Evolutionary conservation across 1,140 invertebrate species (phyloP), one percentile per base, ranked within the genome.

Genomic region (Ptiloglossa arizonensis): DNA sequence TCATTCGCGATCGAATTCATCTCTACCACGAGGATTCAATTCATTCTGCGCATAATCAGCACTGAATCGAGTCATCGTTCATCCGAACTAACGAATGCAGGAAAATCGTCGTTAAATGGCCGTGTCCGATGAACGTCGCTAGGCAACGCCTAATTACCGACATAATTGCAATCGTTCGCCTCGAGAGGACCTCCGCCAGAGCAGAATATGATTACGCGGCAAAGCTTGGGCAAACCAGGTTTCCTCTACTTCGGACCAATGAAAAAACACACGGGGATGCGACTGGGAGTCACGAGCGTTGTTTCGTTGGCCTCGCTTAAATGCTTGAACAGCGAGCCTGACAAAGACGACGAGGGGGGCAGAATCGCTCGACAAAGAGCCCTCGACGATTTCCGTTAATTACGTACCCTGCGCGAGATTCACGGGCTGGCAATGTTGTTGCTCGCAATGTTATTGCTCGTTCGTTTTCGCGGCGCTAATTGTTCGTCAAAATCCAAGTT

Each of bases 321-420:
- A 70, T 19, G 48, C 19, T 41, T 19, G 27, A n/a, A 70, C 29
- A n/a, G 44, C 15, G 27, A 27, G 24, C 1, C 64, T 19, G 24
- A 46, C 46, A 46, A 41, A 62, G 35, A 57, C 46, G n/a, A 27
- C 64, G 44, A 46, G 41, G 5, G 22, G 29, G 52, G 71, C 63
- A 38, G 50, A 68, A 69, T 63, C 69, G 59, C 56, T 29, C 27
- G 22, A 50, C 66, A 48, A 68, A 22, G 46, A 67, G 24, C 41
- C 50, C 24, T 60, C 60, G 52, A 44, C 54, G 81, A 82, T 82
- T 83, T 68, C 44, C 77, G 68, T 59, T 84, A 84, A 84, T 83
- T 83, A 83, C 68, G 54, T 48, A 35, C 35, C 13, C 57, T 19
- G 52, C 38, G 48, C 27, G 32, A 73, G 68, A 68, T 69, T 73